These are phyloP conservation scores for Fragum whitleyi DNA, from an alignment of 2,888 invertebrate species.

Conservation along the genomic window DNA sequence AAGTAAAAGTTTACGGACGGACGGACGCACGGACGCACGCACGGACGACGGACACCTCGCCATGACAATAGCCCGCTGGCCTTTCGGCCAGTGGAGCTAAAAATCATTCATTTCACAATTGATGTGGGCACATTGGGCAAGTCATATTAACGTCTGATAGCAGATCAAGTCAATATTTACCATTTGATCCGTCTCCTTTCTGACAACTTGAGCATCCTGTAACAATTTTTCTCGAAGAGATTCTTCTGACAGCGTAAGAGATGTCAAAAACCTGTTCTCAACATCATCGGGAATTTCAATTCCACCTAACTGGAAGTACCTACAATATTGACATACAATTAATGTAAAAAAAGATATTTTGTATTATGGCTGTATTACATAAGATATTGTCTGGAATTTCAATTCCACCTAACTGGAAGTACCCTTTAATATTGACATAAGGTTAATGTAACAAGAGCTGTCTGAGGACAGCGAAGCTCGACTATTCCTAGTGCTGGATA, in stretches of 20 bases:
- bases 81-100: too few species aligned
- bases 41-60: too few species aligned
- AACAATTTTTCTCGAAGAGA: constrained; percentile 68
- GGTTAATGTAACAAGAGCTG: background rate
- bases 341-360: background rate
- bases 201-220: constrained; percentile 74
- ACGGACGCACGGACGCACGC: too few species aligned
- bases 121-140: too few species aligned
- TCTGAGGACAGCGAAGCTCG: too few species aligned
- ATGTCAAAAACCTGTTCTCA: constrained; percentile 69
- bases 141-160: too few species aligned
- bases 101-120: too few species aligned
- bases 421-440: constrained; percentile 1
- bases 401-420: constrained; percentile 67
- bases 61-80: too few species aligned
- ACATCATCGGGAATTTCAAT: constrained; percentile 72
- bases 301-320: constrained; percentile 65
- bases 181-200: constrained; percentile 75
- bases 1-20: too few species aligned
- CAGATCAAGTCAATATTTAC: too few species aligned
- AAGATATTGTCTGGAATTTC: constrained; percentile 73
- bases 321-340: background rate
- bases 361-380: background rate
- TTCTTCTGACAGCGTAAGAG: constrained; percentile 72
- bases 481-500: too few species aligned